Conservation (phyloP, 2,888 invertebrate species). For the Autographa pulchrina region DNA sequence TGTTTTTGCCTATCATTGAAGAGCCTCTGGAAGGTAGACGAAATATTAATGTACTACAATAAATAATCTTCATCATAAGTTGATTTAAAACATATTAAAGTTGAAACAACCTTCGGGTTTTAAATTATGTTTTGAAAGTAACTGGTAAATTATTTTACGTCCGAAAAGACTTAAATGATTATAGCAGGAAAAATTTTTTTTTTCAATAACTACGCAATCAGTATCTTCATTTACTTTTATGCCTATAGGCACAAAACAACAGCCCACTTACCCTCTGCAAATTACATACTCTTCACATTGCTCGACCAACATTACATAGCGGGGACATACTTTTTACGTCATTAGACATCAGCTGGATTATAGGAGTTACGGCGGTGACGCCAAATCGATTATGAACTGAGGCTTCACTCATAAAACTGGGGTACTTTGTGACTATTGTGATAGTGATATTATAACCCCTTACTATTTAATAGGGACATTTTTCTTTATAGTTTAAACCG, state of each 20-base stretch:
- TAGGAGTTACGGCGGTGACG: conserved; percentile 77
- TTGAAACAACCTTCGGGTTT: too few relatives aligned
- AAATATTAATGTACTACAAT: too few relatives aligned
- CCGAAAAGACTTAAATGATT: too few relatives aligned
- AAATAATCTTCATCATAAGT: too few relatives aligned
- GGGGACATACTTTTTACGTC: conserved; percentile 89
- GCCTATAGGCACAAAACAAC: conserved; percentile 30
- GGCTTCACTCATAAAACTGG: conserved; percentile 52
- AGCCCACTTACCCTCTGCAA: conserved; percentile 54
- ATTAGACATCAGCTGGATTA: conserved; percentile 84
- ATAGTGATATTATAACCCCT: conserved; percentile 46
- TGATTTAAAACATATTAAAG: too few relatives aligned
- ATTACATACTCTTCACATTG: conserved; percentile 68
- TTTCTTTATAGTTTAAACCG: neutral
- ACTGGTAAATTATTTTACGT: too few relatives aligned
- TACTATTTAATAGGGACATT: conserved; percentile 11
- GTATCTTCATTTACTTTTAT: neutral
- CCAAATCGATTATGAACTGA: conserved; percentile 81
- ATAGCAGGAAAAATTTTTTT: too few relatives aligned
- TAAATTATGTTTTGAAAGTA: too few relatives aligned
- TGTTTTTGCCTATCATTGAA: conserved; percentile 38
- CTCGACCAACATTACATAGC: conserved; percentile 76
- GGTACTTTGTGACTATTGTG: conserved; percentile 60
- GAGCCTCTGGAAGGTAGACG: neutral
- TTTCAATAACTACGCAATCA: too few relatives aligned